Conservation (phyloP, 2,888 invertebrate species). For the Thyatira batis region DNA sequence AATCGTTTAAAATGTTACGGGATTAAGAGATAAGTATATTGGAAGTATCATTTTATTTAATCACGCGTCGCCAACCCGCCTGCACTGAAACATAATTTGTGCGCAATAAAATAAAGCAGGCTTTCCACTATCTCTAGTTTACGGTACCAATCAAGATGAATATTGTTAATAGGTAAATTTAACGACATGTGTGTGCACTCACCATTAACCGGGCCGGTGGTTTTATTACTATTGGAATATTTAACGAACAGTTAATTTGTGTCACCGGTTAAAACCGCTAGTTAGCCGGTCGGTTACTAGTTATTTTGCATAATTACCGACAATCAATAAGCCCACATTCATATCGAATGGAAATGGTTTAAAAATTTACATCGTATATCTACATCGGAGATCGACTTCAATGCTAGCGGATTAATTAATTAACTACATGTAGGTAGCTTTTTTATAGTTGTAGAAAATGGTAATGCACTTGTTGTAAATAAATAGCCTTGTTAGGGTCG, state of each 20-base stretch:
- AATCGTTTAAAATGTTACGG: too few relatives aligned
- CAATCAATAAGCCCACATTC: conserved; percentile 65
- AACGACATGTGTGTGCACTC: conserved; percentile 26
- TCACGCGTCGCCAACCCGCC: not conserved
- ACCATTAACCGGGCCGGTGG: conserved; percentile 5
- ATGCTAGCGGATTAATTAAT: not conserved
- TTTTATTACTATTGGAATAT: conserved; percentile 27
- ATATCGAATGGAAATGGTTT: conserved; percentile 44
- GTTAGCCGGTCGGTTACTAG: conserved; percentile 43
- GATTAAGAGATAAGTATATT: not conserved
- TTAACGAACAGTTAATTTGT: conserved; percentile 55
- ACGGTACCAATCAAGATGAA: conserved; percentile 28
- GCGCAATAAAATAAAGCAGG: not conserved
- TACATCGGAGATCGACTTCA: not conserved
- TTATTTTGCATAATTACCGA: conserved; percentile 74
- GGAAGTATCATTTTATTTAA: not conserved
- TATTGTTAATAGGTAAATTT: conserved; percentile 24
- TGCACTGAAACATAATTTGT: not conserved
- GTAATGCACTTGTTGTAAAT: too few relatives aligned
- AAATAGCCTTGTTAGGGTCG: too few relatives aligned
- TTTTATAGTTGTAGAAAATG: too few relatives aligned
- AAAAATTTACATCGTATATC: conserved; percentile 15
- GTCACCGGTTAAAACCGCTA: conserved; percentile 56
- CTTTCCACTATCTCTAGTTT: not conserved
- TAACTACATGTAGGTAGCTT: not conserved